Percentiles rank a stretch among this genome's conserved stretches.
phyloP scores from a whole-genome alignment of 2,113 vertebrate species.

The Prionailurus viverrinus region DNA sequence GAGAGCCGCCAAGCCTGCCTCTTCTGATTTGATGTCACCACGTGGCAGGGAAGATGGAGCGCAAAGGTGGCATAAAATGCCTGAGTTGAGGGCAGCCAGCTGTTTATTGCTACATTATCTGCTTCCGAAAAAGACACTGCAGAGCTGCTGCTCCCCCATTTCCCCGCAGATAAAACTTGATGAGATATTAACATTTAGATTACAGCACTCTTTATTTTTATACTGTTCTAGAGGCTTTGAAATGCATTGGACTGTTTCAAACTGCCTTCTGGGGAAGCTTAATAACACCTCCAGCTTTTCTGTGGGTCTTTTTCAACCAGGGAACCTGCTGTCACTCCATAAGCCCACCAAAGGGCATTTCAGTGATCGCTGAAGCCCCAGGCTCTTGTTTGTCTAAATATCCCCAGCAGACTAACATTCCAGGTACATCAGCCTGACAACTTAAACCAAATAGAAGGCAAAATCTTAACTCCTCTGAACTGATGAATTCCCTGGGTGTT shows the following conservation, averaged over 20 bases:
- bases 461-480: neutral
- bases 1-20: neutral
- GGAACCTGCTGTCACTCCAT: conserved; percentile 10
- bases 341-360: conserved; percentile 46
- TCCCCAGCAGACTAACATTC: conserved; percentile 25
- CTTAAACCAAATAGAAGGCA: conserved; percentile 44
- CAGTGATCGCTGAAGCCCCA: conserved; percentile 31
- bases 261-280: conserved; percentile 72
- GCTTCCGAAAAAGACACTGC: neutral
- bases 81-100: conserved; percentile 13
- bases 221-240: conserved; percentile 74
- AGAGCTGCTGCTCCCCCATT: neutral
- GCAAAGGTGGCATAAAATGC: conserved; percentile 47
- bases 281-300: conserved; percentile 57
- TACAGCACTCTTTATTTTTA: conserved; percentile 75
- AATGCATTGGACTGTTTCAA: conserved; percentile 72
- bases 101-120: conserved; percentile 54
- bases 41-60: conserved; percentile 43
- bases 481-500: neutral
- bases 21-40: conserved; percentile 42
- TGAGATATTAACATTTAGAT: conserved; percentile 79
- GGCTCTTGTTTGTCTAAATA: conserved; percentile 67
- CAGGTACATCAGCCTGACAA: conserved; percentile 43
- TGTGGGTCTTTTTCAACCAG: conserved; percentile 63
- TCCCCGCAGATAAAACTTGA: conserved; percentile 77